Evolutionary conservation across 1,140 invertebrate genomes (phyloP).

Genomic region (Drosophila tropicalis): DNA sequence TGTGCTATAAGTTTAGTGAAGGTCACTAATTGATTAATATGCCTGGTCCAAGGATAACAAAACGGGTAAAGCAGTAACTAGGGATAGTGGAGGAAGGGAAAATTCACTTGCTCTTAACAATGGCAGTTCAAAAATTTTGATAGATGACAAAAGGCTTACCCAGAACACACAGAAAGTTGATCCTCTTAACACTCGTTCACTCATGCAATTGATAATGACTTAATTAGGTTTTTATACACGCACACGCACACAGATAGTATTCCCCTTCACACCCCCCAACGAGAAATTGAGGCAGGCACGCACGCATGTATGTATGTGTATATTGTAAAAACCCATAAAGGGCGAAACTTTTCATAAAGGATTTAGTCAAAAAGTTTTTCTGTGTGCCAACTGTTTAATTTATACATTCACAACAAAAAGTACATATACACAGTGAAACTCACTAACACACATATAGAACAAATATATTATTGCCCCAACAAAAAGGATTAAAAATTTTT

Average conservation of each 20-base stretch:
- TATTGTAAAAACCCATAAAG: slow-evolving; percentile 59
- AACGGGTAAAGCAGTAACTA: slow-evolving; percentile 12
- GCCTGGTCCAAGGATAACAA: slow-evolving; percentile 22
- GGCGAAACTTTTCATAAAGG: slow-evolving; percentile 76
- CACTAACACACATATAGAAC: slow-evolving; percentile 13
- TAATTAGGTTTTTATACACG: slow-evolving; percentile 66
- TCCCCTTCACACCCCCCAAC: neutral
- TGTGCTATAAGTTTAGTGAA: slow-evolving; percentile 60
- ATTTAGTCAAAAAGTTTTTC: slow-evolving; percentile 77
- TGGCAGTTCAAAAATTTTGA: slow-evolving; percentile 3
- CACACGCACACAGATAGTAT: neutral
- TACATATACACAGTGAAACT: slow-evolving; percentile 29
- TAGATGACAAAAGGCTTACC: slow-evolving; percentile 18
- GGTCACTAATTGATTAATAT: slow-evolving; percentile 81
- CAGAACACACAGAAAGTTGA: slow-evolving; percentile 14
- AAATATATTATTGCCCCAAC: slow-evolving; percentile 70
- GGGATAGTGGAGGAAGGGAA: neutral
- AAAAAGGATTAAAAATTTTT: slow-evolving; percentile 80
- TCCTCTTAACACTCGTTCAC: slow-evolving; percentile 25
- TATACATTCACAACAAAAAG: slow-evolving; percentile 50
- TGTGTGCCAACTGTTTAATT: slow-evolving; percentile 68
- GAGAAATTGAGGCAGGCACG: slow-evolving; percentile 23
- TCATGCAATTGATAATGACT: slow-evolving; percentile 73
- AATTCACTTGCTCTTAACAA: neutral
- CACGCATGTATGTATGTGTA: slow-evolving; percentile 15